Base-by-base conservation (phyloP, 2,113 vertebrate genomes). In the Actenoides hombroni region DNA sequence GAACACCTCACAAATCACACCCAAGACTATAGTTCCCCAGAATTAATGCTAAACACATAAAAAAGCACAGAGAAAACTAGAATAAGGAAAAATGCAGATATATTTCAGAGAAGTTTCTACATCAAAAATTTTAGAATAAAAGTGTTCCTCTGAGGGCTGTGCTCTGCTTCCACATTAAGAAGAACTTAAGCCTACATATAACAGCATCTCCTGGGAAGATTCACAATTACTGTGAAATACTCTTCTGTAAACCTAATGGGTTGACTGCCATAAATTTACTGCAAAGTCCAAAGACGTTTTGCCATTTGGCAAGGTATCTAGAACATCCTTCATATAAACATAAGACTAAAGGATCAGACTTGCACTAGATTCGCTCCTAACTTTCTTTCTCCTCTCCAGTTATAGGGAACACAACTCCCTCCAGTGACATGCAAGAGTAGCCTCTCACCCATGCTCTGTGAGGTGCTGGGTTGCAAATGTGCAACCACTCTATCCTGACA, bases 81-180 rank as follows among this genome's bases (percentile, higher is more conserved):
- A 81, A 39, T 14, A 16, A 39, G 4, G 5, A 51, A 83, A 86
- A 61, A 19, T 61, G 8, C 33, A 89, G 61, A 68, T 64, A 51
- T 25, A 79, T 85, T 94, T 83, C 83, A 71, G 16, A 61, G 44
- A 92, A 82, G 56, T 24, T 68, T 48, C 35, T 82, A 48, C 77
- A 91, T 91, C 65, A 94, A 87, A 94, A 91, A 84, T 71, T 78
- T 56, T 92, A 71, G 56, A 91, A 91, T 28, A 67, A 60, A 95
- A 94, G 4, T 74, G 48, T 71, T 93, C 71, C 42, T 86, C 51
- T 4, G 69, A 86, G 80, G 46, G 25, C 23, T 88, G 10, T 90
- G 88, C 17, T 12, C 74, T 91, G 78, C 53, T 91, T 94, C 78
- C 35, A 31, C 42, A 54, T 35, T 68, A 71, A 75, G 75, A 73